Conservation (phyloP, 2,113 vertebrate genomes). For the Dissostichus mawsoni region DNA sequence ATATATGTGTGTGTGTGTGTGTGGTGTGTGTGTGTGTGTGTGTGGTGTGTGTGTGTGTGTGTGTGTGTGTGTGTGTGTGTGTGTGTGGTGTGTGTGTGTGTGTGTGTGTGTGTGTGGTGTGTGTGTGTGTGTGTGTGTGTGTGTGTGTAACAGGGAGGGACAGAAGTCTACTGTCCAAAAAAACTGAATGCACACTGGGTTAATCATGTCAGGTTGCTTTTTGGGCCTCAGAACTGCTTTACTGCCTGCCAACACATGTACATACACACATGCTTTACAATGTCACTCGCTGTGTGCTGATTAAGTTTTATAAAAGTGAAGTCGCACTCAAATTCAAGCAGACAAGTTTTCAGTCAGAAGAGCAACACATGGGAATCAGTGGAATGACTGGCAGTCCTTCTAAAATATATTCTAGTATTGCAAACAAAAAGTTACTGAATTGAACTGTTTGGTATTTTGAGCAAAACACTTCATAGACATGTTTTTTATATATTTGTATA, state of each 20-base stretch:
- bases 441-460: too few species aligned
- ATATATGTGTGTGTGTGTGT: background rate
- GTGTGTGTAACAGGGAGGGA: background rate
- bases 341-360: background rate
- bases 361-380: background rate
- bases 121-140: conserved; percentile 1
- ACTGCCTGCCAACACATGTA: background rate
- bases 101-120: background rate
- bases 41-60: too few species aligned
- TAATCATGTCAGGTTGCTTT: conserved; percentile 2
- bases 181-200: conserved; percentile 14
- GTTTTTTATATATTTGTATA: too few species aligned
- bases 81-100: background rate
- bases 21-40: too few species aligned
- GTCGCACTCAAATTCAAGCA: background rate
- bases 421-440: too few species aligned
- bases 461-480: too few species aligned
- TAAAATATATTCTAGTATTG: too few species aligned
- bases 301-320: background rate
- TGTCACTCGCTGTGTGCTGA: background rate
- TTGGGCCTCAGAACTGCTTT: conserved; percentile 13
- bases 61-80: background rate
- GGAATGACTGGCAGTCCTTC: background rate
- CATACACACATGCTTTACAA: background rate
- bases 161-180: conserved; percentile 4